Evolutionary conservation across 2,113 vertebrate genomes (phyloP), one percentile per base, ranked within the genome.

Genomic region (Tachysurus fulvidraco): DNA sequence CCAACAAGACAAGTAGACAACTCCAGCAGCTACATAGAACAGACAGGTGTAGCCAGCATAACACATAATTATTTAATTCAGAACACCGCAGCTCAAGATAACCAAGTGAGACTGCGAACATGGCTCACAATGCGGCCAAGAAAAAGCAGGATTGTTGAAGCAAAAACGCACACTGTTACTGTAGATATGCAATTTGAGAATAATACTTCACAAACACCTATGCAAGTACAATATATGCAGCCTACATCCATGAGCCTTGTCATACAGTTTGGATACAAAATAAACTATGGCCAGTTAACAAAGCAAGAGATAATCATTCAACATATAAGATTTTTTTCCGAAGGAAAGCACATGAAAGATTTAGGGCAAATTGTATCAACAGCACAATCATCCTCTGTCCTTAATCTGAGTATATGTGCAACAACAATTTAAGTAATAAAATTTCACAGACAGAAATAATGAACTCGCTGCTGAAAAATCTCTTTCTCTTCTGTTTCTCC

Each of bases 1-100:
- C 78, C 79, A 83, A 89, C 84, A 91, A 89, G 87, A 87, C 16
- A 80, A 3, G 73, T 36, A 71, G 78, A 46, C 28, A 83, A 73
- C 87, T 60, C 73, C 83, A 85, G 46, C 28, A 83, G 64, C 87
- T 60, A 64, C 83, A 85, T 46, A 83, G n/a, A 52, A 69, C 28
- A 65, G 50, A 21, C 50, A 55, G 84, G 50, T 19, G 89, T 85
- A 88, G 19, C 44, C 50, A 78, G 65, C 21, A 77, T 62, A 57
- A 36, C 17, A 44, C 81, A 81, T 10, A 50, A 23, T 36, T 23
- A 25, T 54, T 21, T 30, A 44, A 17, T 25, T 62, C n/a, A 46
- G 73, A 7, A 59, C 36, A 21, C 16, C 17, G 4, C 21, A 44
- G 54, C 28, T 59, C 21, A 84, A 23, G 54, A 25, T 46, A 55